A percentile compares a stretch with the other conserved stretches of the same genome.
phyloP scores from a whole-genome alignment of 2,113 vertebrate species.

The Oryzias celebensis region DNA sequence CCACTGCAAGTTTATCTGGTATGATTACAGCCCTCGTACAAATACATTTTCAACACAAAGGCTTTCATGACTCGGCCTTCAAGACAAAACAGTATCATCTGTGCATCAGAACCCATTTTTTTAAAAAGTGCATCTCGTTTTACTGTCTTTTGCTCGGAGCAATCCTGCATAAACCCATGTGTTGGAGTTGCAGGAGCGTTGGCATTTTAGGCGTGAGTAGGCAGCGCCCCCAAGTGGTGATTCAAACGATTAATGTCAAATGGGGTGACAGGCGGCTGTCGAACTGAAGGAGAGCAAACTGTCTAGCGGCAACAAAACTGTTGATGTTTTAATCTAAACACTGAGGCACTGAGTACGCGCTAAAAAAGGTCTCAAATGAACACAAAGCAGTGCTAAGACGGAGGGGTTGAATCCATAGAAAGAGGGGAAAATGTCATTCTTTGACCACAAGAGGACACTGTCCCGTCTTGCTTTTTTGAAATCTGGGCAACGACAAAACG shows the following conservation, averaged over 20 bases:
- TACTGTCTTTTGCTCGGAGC: conserved; percentile 19
- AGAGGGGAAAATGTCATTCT: too few species aligned
- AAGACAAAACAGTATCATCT: conserved; percentile 30
- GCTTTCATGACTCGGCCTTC: conserved; percentile 31
- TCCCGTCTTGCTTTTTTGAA: too few species aligned
- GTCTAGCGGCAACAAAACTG: too few species aligned
- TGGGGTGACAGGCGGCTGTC: background rate
- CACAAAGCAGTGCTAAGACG: too few species aligned
- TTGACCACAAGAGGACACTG: too few species aligned
- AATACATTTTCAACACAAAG: conserved; percentile 29
- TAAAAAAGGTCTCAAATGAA: too few species aligned
- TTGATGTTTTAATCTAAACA: too few species aligned
- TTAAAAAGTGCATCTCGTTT: conserved; percentile 21
- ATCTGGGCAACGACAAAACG: too few species aligned
- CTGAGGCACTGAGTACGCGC: too few species aligned
- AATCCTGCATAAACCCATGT: conserved; percentile 33
- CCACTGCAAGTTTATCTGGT: background rate
- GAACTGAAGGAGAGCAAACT: too few species aligned
- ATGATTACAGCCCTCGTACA: background rate
- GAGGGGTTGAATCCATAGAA: too few species aligned
- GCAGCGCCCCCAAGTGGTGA: conserved; percentile 46
- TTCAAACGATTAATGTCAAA: background rate
- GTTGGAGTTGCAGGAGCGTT: background rate
- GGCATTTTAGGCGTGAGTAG: background rate
- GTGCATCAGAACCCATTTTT: conserved; percentile 11